Evolutionary conservation across 2,113 vertebrate species (phyloP).

Genomic region (Tragelaphus buxtoni): DNA sequence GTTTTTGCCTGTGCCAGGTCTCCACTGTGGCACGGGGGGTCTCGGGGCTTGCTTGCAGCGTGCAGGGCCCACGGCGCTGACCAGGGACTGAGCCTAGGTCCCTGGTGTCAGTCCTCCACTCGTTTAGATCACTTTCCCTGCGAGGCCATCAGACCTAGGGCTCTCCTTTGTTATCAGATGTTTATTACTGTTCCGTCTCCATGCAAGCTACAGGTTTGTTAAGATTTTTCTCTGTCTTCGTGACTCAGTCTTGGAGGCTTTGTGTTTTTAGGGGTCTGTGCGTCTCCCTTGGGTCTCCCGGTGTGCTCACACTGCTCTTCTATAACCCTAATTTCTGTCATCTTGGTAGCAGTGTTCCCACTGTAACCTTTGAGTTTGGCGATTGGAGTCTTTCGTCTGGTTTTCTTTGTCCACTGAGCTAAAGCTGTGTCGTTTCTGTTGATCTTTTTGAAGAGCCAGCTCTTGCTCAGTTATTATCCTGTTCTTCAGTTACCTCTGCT

Average conservation of each 20-base stretch:
- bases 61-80: neutral
- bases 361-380: fast-evolving
- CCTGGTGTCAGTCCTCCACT: neutral
- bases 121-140: fast-evolving
- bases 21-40: fast-evolving
- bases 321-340: fast-evolving
- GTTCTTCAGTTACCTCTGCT: neutral
- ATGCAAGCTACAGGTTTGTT: fast-evolving
- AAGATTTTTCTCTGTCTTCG: fast-evolving
- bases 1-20: neutral
- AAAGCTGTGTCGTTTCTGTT: neutral
- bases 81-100: neutral
- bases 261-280: fast-evolving
- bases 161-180: neutral
- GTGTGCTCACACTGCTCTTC: fast-evolving
- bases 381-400: neutral
- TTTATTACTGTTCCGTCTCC: neutral
- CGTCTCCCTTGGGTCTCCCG: fast-evolving
- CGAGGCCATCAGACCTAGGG: neutral
- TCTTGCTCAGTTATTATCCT: neutral
- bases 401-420: neutral
- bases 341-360: fast-evolving
- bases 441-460: neutral
- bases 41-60: neutral
- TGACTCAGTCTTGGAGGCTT: neutral